Base-by-base conservation (phyloP, 2,113 vertebrate species). In the Scophthalmus maximus region DNA sequence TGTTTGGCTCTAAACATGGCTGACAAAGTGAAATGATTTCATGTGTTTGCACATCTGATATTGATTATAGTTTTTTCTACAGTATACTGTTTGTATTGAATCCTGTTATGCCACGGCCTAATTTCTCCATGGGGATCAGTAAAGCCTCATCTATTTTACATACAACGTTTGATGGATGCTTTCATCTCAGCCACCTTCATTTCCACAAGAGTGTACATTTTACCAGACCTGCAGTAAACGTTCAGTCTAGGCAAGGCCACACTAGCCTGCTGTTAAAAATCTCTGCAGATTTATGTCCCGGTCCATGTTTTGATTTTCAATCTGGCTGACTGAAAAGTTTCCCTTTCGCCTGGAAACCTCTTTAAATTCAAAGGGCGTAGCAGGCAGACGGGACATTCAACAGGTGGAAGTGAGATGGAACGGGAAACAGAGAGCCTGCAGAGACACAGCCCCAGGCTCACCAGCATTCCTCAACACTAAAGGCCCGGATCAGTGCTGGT, bases 321-420 rank as follows among this genome's bases (percentile, higher is more conserved):
- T 55, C 38, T 64, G 59, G 49, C 3, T 53, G 26, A 57, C n/a
- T 50, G 50, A 55, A 76, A 72, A 22, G 32, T 72, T 70, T 50
- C 30, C 30, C 17, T 51, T n/a, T 59, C 49, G 38, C 67, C 38
- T 69, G 60, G 36, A 76, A 59, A 22, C 49, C 58, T 61, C 34
- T 79, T 85, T 29, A 59, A 32, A 84, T 79, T 64, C 67, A 65
- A 50, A 22, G 23, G 38, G 62, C 2, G 11, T 47, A 38, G 50
- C 69, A 38, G 46, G 51, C 78, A 52, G 69, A 74, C 44, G 26
- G 66, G 62, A 61, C 67, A 36, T 74, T 38, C 78, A 66, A 76
- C 78, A 87, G 87, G 85, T 86, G 85, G 68, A 85, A 68, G 64
- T 59, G 76, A 87, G 73, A 82, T 32, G 51, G 82, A 82, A 74